phyloP scores from a whole-genome alignment of 2,888 invertebrate genomes.

The Hirtodrosophila confusa region DNA sequence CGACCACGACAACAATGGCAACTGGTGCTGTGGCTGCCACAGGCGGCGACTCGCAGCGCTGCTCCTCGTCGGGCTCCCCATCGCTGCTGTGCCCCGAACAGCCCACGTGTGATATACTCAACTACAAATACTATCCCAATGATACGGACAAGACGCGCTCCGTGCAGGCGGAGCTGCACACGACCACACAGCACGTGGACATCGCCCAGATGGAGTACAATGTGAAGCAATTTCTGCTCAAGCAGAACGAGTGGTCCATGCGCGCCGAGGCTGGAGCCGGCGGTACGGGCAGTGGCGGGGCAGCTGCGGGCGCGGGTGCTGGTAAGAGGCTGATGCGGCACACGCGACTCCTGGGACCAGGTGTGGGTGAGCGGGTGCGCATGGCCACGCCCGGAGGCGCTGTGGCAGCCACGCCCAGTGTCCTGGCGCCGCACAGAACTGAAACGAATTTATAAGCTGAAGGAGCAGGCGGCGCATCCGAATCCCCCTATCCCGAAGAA shows the following conservation, averaged over 20 bases:
- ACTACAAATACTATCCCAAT: constrained; percentile 82
- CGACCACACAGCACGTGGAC: constrained; percentile 85
- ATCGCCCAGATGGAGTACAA: constrained; percentile 91
- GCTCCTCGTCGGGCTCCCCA: constrained; percentile 63
- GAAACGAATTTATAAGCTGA: constrained; percentile 84
- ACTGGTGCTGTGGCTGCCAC: neutral
- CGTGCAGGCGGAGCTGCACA: constrained; percentile 80
- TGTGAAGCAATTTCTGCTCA: constrained; percentile 90
- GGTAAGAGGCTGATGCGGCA: constrained; percentile 55
- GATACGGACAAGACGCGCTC: constrained; percentile 80
- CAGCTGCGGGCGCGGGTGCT: neutral
- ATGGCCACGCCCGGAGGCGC: constrained; percentile 63
- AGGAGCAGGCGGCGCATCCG: neutral
- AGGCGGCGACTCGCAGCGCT: constrained; percentile 40
- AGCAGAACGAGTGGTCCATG: constrained; percentile 85
- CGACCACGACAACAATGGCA: constrained; percentile 38
- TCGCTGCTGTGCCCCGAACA: constrained; percentile 74
- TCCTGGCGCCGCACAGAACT: constrained; percentile 82
- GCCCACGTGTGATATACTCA: constrained; percentile 83
- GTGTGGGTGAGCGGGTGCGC: constrained; percentile 75
- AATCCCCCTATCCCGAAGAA: neutral
- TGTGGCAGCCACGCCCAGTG: constrained; percentile 54
- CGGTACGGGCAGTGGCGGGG: constrained; percentile 5
- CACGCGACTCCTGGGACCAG: constrained; percentile 76
- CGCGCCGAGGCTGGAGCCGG: constrained; percentile 55